These are phyloP conservation scores for Brachynemurus nebulosus DNA, from an alignment of 2,888 invertebrate species.

Conservation along the genomic window DNA sequence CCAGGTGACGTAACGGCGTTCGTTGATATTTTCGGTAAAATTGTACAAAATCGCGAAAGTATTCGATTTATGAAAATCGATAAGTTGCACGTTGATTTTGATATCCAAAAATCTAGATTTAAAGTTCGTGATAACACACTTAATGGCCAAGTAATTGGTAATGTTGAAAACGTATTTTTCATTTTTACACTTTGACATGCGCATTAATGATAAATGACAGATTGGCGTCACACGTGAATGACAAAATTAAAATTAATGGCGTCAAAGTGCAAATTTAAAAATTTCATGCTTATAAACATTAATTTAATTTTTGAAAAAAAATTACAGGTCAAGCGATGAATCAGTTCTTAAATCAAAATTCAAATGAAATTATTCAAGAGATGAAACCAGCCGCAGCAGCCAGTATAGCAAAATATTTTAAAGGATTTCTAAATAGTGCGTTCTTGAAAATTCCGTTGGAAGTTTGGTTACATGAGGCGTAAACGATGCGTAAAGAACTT, in stretches of 20 bases:
- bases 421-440: conserved; percentile 55
- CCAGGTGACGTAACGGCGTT: conserved; percentile 56
- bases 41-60: conserved; percentile 39
- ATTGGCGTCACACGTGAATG: too few relatives aligned
- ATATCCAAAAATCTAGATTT: conserved; percentile 52
- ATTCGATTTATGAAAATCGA: conserved; percentile 54
- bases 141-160: conserved; percentile 62
- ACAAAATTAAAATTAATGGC: too few relatives aligned
- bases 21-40: conserved; percentile 55
- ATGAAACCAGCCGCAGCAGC: conserved; percentile 63
- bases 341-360: conserved; percentile 68
- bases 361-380: conserved; percentile 67
- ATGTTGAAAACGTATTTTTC: conserved; percentile 14
- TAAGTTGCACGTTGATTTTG: conserved; percentile 54
- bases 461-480: conserved; percentile 43
- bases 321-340: conserved; percentile 63
- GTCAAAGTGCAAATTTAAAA: too few relatives aligned
- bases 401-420: conserved; percentile 60
- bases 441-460: conserved; percentile 57
- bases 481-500: too few relatives aligned
- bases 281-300: too few relatives aligned
- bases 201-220: too few relatives aligned
- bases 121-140: conserved; percentile 58
- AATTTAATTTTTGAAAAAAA: neutral
- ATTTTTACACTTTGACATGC: too few relatives aligned